Evolutionary conservation across 2,113 vertebrate genomes (phyloP), one percentile per base, ranked within the genome.

Genomic region (Lagenorhynchus albirostris): DNA sequence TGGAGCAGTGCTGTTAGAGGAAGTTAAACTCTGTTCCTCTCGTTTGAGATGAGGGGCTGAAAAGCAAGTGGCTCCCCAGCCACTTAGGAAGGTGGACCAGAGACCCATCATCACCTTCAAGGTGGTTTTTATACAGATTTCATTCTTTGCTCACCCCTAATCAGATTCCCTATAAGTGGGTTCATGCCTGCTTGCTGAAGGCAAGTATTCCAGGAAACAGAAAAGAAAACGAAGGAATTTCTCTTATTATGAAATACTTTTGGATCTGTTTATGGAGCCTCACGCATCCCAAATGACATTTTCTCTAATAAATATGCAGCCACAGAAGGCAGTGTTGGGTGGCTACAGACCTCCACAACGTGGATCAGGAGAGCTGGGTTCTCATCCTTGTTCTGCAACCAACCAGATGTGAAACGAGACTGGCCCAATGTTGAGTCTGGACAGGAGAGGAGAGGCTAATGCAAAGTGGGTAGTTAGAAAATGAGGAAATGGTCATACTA

Each of bases 11-110:
- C n/a, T 86, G 31, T 71, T 26, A 73, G 86, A 96, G 31, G 68
- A 95, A 85, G 70, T 79, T 68, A 77, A 95, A 82, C 53, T 92
- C 65, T 84, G 65, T 65, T 73, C 81, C 60, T 89, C 25, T 94
- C 60, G 47, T 84, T 87, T 65, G 94, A 95, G 80, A 68, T 74
- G 60, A 93, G 79, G 26, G 58, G 17, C 36, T 70, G 62, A 87
- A 95, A 86, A 62, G 68, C 92, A 93, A 87, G 68, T 84, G 88
- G 62, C 73, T 67, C 63, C 38, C 58, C 29, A 65, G 79, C 47
- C 80, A 89, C 80, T 81, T 73, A 73, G 53, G 31, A 76, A 31
- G 29, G 86, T 67, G 29, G 50, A 63, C 53, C 63, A 79, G 76
- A 85, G 73, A 91, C 36, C 38, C 58, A 93, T 74, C 71, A 85